Percentiles rank a stretch among this genome's conserved stretches.
phyloP scores from a whole-genome alignment of 2,888 invertebrate genomes.

The Toxonevra muliebris region DNA sequence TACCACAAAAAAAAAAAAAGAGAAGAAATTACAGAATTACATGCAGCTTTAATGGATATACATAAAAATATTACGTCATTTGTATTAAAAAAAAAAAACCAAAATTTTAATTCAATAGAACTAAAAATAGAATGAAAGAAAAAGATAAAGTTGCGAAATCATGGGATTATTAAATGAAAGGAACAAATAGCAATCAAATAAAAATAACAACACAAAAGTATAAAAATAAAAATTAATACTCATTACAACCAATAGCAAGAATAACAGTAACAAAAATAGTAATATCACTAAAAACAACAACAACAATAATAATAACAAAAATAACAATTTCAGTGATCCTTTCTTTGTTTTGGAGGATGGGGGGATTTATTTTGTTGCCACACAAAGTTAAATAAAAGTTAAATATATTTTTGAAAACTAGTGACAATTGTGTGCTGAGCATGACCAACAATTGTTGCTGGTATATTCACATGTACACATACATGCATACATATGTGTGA shows the following conservation, averaged over 20 bases:
- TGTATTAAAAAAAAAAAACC: too few relatives aligned
- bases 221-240: conserved; percentile 4
- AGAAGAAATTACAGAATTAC: too few relatives aligned
- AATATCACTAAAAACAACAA: conserved; percentile 8
- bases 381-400: conserved; percentile 10
- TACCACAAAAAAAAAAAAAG: neutral
- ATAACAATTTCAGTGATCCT: neutral
- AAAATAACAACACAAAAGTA: neutral
- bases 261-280: conserved; percentile 21
- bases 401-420: neutral
- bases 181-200: neutral
- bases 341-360: too few relatives aligned
- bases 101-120: neutral
- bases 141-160: too few relatives aligned
- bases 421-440: conserved; percentile 13
- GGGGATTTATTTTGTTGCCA: neutral
- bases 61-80: too few relatives aligned
- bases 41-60: too few relatives aligned
- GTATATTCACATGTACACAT: neutral
- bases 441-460: neutral
- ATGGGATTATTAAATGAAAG: neutral
- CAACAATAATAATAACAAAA: neutral
- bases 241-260: conserved; percentile 27
- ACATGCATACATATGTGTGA: neutral
- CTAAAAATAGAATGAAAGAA: neutral